phyloP scores from a whole-genome alignment of 2,797 vertebrate genomes.

The Chelidonichthys spinosus region DNA sequence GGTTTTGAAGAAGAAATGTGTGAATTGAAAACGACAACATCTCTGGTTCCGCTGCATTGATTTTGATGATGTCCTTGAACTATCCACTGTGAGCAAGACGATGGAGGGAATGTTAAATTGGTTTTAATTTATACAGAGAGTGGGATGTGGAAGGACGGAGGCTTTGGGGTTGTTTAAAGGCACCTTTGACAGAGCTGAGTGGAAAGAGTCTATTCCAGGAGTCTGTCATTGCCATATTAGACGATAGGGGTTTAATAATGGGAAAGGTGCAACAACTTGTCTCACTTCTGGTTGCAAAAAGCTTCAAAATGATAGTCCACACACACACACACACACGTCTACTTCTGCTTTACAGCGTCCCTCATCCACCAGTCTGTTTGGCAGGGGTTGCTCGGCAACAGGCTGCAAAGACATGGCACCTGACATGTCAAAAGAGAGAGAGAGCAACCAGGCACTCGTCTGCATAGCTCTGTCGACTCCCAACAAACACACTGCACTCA shows the following conservation, averaged over 20 bases:
- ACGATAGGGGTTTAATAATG: constrained; percentile 11
- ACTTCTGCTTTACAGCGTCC: constrained; percentile 64
- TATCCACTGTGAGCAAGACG: not conserved
- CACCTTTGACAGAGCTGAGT: not conserved
- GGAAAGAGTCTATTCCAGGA: not conserved
- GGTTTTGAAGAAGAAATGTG: not conserved
- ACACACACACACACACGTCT: constrained; percentile 55
- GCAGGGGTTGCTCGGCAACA: constrained; percentile 77
- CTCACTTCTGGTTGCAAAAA: too few species aligned
- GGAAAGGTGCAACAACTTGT: constrained; percentile 40
- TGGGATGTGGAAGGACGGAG: not conserved
- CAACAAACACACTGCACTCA: constrained; percentile 49
- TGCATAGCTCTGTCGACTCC: constrained; percentile 46
- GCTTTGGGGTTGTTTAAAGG: not conserved
- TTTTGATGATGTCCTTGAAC: not conserved
- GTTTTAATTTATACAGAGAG: not conserved
- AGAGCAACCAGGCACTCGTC: constrained; percentile 57
- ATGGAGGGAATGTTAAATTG: not conserved
- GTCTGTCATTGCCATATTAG: constrained; percentile 11
- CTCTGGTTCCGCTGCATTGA: not conserved
- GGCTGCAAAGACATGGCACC: constrained; percentile 71
- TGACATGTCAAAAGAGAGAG: constrained; percentile 72
- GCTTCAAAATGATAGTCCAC: too few species aligned
- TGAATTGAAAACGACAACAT: not conserved
- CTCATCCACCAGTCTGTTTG: constrained; percentile 71